Percentiles rank a stretch among this genome's conserved stretches.
These are phyloP conservation scores for Phrixothrix hirtus DNA, from an alignment of 2,888 invertebrate genomes.

Conservation along the genomic window DNA sequence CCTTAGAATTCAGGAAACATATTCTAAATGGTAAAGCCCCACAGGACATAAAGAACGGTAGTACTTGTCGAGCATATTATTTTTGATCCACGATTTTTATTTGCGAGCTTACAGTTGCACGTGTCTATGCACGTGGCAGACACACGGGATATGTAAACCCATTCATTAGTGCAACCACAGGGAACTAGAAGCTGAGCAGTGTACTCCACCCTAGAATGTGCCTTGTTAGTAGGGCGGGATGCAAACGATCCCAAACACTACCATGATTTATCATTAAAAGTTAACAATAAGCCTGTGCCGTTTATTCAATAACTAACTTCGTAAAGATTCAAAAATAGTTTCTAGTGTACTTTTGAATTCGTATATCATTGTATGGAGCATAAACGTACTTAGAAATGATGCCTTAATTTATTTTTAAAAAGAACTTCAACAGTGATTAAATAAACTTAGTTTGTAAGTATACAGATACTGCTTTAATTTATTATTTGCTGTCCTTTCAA, in stretches of 20 bases:
- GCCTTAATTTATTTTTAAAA: no score
- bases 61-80: slow-evolving; percentile 54
- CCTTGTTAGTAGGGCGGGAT: slow-evolving; percentile 11
- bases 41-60: slow-evolving; percentile 42
- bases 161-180: slow-evolving; percentile 59
- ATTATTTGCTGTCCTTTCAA: no score
- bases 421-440: no score
- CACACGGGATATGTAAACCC: slow-evolving; percentile 57
- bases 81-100: slow-evolving; percentile 52
- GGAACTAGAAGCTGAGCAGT: slow-evolving; percentile 47
- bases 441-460: no score
- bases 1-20: slow-evolving; percentile 38
- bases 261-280: background rate
- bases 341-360: no score
- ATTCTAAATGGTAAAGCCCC: slow-evolving; percentile 38
- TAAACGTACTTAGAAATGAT: no score
- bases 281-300: background rate
- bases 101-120: slow-evolving; percentile 43
- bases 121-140: slow-evolving; percentile 52
- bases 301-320: background rate
- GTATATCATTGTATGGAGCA: no score
- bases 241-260: slow-evolving; percentile 19
- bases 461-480: no score
- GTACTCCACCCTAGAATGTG: slow-evolving; percentile 22
- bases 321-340: background rate